Evolutionary conservation across 2,113 vertebrate genomes (phyloP).

Genomic region (Gallinago undulata): DNA sequence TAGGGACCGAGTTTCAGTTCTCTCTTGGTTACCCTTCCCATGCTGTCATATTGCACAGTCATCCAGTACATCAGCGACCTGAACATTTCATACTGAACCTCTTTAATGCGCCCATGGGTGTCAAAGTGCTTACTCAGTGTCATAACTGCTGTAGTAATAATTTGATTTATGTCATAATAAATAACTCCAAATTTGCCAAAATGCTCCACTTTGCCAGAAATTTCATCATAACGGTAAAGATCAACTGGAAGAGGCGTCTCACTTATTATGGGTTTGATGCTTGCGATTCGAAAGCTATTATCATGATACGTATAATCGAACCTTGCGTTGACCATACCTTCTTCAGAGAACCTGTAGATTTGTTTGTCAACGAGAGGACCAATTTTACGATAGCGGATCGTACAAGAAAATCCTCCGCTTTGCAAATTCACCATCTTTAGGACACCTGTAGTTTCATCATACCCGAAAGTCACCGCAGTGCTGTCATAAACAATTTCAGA

Average conservation of each 20-base stretch:
- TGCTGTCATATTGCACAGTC: slow-evolving; percentile 98
- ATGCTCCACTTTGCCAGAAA: slow-evolving; percentile 98
- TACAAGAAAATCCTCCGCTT: slow-evolving; percentile 95
- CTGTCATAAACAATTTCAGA: slow-evolving; percentile 95
- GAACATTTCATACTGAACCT: slow-evolving; percentile 99
- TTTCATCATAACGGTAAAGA: slow-evolving; percentile 97
- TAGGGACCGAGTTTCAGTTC: slow-evolving; percentile 98
- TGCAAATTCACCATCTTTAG: slow-evolving; percentile 98
- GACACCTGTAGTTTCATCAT: slow-evolving; percentile 94
- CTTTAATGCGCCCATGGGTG: slow-evolving; percentile 96
- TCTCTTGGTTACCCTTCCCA: slow-evolving; percentile 95
- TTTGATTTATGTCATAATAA: slow-evolving; percentile 99
- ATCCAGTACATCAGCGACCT: slow-evolving; percentile 99
- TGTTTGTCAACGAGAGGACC: slow-evolving; percentile 97
- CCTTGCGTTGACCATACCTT: slow-evolving; percentile 98
- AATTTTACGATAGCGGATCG: slow-evolving; percentile 95
- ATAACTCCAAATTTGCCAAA: slow-evolving; percentile 99
- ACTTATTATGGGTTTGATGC: slow-evolving; percentile 97
- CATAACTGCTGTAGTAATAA: slow-evolving; percentile 98
- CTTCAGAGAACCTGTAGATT: slow-evolving; percentile 97
- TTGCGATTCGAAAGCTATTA: slow-evolving; percentile 97
- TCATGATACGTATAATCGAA: slow-evolving; percentile 98
- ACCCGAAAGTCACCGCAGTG: slow-evolving; percentile 93
- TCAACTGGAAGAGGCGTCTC: slow-evolving; percentile 97
- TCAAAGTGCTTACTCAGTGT: slow-evolving; percentile 98